A percentile compares a stretch with the other conserved stretches of the same genome.
Evolutionary conservation across 2,797 vertebrate species (phyloP).

Genomic region (Fratercula arctica): DNA sequence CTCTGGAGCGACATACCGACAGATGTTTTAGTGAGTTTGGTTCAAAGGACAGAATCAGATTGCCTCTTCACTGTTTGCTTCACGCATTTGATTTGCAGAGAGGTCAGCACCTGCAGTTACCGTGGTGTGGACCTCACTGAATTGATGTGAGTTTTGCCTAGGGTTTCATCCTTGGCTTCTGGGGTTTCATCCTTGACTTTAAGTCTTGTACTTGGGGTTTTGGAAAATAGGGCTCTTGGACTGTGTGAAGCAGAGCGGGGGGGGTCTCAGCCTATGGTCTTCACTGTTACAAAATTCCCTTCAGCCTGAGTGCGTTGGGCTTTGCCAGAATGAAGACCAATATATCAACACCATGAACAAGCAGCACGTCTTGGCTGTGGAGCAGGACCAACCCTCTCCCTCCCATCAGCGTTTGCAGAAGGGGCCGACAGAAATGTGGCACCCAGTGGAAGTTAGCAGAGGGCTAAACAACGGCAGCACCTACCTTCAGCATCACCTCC

Average conservation of each 20-base stretch:
- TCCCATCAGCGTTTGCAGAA: neutral
- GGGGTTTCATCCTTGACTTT: neutral
- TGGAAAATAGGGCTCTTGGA: neutral
- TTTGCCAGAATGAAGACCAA: neutral
- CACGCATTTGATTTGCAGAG: neutral
- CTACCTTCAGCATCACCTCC: conserved; percentile 45
- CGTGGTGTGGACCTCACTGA: rapidly evolving
- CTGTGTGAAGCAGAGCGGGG: neutral
- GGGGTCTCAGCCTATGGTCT: neutral
- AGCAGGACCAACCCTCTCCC: neutral
- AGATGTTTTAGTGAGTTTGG: neutral
- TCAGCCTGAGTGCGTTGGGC: neutral
- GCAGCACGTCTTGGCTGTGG: neutral
- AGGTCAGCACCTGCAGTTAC: neutral
- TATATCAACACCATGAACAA: neutral
- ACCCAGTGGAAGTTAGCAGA: neutral
- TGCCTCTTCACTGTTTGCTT: neutral
- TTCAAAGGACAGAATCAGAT: neutral
- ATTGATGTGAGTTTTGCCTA: neutral
- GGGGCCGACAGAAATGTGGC: neutral
- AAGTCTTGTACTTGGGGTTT: neutral
- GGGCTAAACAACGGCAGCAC: neutral
- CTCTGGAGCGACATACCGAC: neutral
- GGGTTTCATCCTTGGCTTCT: neutral
- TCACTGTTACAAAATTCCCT: neutral